phyloP scores from a whole-genome alignment of 2,888 invertebrate species.

The Pheosia tremula region DNA sequence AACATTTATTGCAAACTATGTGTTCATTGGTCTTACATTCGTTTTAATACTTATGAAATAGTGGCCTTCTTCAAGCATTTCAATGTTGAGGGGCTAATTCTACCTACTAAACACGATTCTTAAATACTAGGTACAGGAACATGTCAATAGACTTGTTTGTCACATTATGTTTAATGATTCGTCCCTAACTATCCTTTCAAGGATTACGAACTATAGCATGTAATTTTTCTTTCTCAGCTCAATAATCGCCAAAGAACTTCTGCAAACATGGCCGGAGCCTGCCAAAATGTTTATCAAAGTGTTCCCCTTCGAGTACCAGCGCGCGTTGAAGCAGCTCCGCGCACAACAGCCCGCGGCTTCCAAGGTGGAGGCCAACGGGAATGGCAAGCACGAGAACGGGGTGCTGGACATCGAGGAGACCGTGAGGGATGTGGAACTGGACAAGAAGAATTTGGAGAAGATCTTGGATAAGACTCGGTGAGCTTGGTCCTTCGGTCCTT shows the following conservation, averaged over 20 bases:
- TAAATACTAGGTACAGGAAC: too few species aligned
- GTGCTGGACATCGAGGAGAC: conserved; percentile 95
- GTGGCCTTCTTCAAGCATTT: too few species aligned
- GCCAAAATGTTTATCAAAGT: conserved; percentile 95
- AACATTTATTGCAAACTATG: too few species aligned
- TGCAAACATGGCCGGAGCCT: conserved; percentile 91
- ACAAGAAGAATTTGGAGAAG: conserved; percentile 92
- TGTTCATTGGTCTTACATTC: too few species aligned
- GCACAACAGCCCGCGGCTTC: conserved; percentile 43
- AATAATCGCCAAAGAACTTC: conserved; percentile 90
- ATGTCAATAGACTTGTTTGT: too few species aligned
- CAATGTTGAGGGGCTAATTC: too few species aligned
- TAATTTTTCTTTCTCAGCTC: conserved; percentile 75
- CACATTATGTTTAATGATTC: too few species aligned
- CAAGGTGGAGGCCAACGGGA: conserved; percentile 55
- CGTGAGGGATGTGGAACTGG: conserved; percentile 89
- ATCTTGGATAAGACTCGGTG: conserved; percentile 91
- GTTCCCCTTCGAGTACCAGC: conserved; percentile 98
- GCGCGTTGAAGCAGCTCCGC: conserved; percentile 90
- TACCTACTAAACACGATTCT: too few species aligned
- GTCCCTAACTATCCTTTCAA: too few species aligned
- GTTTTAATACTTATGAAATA: too few species aligned
- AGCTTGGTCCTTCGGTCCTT: conserved; percentile 10
- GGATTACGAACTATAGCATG: neutral
- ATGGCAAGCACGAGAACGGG: conserved; percentile 63